phyloP scores from a whole-genome alignment of 2,113 vertebrate genomes.

The Nanorana parkeri region DNA sequence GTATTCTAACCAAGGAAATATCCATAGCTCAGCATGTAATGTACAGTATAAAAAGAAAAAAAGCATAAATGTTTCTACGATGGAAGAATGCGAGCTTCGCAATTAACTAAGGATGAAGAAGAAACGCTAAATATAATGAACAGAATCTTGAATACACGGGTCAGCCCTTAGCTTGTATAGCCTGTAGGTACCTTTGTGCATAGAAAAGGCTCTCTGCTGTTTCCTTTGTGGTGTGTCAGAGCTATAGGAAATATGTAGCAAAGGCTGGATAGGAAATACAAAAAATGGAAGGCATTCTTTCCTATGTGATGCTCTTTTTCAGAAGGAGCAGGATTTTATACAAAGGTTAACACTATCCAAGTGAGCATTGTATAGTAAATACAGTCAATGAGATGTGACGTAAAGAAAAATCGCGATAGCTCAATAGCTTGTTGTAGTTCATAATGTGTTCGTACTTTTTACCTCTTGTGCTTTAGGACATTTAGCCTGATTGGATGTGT shows the following conservation, averaged over 20 bases:
- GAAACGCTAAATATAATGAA: too few species aligned
- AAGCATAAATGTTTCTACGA: too few species aligned
- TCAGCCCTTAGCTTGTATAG: neutral
- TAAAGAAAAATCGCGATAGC: too few species aligned
- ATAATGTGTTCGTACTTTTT: too few species aligned
- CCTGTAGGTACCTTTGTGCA: neutral
- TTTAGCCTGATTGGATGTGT: too few species aligned
- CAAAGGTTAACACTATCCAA: conserved; percentile 3
- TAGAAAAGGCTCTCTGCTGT: conserved; percentile 6
- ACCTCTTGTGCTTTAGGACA: too few species aligned
- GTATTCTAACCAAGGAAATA: neutral
- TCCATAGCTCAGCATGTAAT: conserved; percentile 8
- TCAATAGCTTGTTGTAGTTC: too few species aligned
- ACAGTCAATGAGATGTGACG: neutral
- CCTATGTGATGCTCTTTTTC: conserved; percentile 23
- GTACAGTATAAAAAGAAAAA: neutral
- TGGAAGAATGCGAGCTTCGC: too few species aligned
- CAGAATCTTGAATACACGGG: too few species aligned
- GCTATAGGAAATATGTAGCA: conserved; percentile 14
- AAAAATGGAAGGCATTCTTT: conserved; percentile 18
- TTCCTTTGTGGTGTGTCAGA: conserved; percentile 19
- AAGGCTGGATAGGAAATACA: conserved; percentile 9
- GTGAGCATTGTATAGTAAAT: neutral
- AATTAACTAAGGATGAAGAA: too few species aligned
- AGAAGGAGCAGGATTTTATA: neutral